phyloP scores from a whole-genome alignment of 2,797 vertebrate species.

The Rhincodon typus region DNA sequence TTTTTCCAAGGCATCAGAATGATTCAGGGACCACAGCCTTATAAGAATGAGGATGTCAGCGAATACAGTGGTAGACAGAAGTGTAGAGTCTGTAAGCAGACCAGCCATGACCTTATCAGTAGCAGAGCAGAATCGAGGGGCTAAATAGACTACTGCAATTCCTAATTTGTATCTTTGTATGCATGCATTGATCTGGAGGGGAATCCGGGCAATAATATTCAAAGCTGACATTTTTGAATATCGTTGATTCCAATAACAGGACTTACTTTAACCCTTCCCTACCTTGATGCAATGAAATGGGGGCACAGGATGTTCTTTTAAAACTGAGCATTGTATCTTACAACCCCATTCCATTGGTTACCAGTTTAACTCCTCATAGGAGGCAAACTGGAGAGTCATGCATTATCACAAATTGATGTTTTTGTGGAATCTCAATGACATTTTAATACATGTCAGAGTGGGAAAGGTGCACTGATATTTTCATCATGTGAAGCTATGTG shows the following conservation, averaged over 20 bases:
- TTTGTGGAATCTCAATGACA: no score
- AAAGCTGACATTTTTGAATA: not conserved
- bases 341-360: not conserved
- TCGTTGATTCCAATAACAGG: not conserved
- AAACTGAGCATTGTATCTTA: not conserved
- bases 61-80: no score
- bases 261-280: not conserved
- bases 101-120: no score
- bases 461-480: not conserved
- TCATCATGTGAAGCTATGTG: not conserved
- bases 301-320: not conserved
- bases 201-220: not conserved
- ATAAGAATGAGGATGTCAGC: no score
- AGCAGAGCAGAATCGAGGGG: no score
- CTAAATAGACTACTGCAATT: no score
- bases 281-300: not conserved
- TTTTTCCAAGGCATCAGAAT: no score
- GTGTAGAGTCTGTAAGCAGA: no score
- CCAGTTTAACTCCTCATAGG: not conserved
- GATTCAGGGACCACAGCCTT: no score
- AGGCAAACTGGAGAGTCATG: not conserved
- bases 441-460: not conserved
- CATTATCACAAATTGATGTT: not conserved
- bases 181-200: not conserved
- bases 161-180: no score